A percentile compares a stretch with the other conserved stretches of the same genome.
These are phyloP conservation scores for Adineta ricciae DNA, from an alignment of 2,888 invertebrate genomes.

Conservation along the genomic window DNA sequence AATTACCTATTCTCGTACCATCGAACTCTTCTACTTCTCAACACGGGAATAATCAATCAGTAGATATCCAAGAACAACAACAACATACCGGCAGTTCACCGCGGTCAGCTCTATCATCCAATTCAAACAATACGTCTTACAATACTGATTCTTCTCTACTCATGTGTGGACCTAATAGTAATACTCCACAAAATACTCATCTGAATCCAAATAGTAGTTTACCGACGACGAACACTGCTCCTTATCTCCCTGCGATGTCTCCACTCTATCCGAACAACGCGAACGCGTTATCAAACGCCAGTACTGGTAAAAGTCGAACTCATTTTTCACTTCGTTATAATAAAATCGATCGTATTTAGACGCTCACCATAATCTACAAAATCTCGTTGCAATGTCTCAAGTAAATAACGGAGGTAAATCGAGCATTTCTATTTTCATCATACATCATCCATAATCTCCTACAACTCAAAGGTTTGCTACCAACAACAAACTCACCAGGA, in stretches of 20 bases:
- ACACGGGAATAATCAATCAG: neutral
- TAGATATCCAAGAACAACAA: neutral
- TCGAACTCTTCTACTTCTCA: neutral
- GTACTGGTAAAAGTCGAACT: neutral
- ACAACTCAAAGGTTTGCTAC: neutral
- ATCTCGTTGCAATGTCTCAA: slow-evolving; percentile 6
- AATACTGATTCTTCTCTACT: neutral
- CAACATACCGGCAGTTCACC: neutral
- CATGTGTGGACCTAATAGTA: neutral
- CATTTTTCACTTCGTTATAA: neutral
- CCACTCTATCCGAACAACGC: neutral
- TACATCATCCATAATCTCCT: neutral
- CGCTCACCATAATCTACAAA: slow-evolving; percentile 15
- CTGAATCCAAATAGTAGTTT: neutral
- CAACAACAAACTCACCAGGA: neutral
- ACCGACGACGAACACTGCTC: neutral
- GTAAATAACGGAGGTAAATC: neutral
- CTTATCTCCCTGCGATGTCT: neutral
- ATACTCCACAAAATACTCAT: neutral
- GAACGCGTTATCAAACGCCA: neutral
- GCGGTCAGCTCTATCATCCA: neutral
- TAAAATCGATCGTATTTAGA: neutral
- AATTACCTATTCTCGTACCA: neutral
- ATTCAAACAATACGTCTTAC: neutral
- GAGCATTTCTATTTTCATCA: no score